These are phyloP conservation scores for Oxyteleia sp. DNA, from an alignment of 2,888 invertebrate genomes.

Conservation along the genomic window DNA sequence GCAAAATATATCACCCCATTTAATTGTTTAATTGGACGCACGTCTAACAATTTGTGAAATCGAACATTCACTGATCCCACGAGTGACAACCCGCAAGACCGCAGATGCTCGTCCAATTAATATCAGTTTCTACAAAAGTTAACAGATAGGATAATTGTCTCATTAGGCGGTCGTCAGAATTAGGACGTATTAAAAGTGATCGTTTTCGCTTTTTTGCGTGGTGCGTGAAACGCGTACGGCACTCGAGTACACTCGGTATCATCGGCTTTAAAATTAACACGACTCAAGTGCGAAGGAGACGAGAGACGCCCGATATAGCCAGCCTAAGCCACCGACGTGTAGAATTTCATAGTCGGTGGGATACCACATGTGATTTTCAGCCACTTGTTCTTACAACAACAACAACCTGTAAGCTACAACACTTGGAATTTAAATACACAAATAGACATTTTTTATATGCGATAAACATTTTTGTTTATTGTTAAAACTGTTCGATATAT, in stretches of 20 bases:
- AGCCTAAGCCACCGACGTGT: constrained; percentile 52
- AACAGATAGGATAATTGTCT: constrained; percentile 67
- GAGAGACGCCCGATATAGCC: constrained; percentile 49
- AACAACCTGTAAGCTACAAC: constrained; percentile 61
- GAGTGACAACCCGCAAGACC: constrained; percentile 60
- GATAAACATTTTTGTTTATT: too few species aligned
- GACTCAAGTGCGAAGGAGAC: constrained; percentile 52
- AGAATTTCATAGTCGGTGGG: constrained; percentile 52
- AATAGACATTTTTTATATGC: neutral
- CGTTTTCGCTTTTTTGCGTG: constrained; percentile 56
- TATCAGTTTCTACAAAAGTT: constrained; percentile 46
- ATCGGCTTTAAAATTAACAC: constrained; percentile 72
- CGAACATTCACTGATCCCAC: constrained; percentile 37
- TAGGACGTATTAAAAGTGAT: constrained; percentile 65
- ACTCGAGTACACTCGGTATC: constrained; percentile 50
- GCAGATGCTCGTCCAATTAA: constrained; percentile 71
- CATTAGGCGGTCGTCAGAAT: constrained; percentile 58
- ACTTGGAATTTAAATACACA: neutral
- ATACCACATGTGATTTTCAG: constrained; percentile 64
- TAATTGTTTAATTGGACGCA: neutral
- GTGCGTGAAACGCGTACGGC: constrained; percentile 25
- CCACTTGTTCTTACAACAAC: constrained; percentile 62
- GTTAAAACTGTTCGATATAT: too few species aligned
- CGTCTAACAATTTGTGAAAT: constrained; percentile 18
- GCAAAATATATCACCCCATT: too few species aligned